Conservation (phyloP, 2,797 vertebrate species). For the Gila robusta region DNA sequence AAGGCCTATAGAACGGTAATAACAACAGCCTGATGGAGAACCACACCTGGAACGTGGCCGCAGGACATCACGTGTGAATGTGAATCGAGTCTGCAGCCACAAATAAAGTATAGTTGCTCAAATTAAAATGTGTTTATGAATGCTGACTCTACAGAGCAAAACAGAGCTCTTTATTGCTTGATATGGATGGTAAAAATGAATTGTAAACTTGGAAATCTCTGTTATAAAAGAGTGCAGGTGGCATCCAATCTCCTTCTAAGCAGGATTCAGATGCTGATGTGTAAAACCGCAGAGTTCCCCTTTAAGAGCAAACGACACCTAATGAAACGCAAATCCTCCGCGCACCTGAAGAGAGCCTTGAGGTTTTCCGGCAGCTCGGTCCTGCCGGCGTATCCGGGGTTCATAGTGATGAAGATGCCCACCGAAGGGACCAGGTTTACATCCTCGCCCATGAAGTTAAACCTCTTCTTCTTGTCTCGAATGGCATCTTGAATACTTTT, state of each 20-base stretch:
- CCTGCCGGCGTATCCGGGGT: constrained; percentile 94
- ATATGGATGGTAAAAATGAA: not conserved
- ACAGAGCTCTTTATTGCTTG: not conserved
- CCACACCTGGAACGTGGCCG: not conserved
- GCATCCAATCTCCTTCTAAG: not conserved
- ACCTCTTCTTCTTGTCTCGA: constrained; percentile 88
- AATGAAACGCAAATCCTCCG: not conserved
- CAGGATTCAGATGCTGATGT: not conserved
- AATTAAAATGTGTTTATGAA: not conserved
- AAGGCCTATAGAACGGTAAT: not conserved
- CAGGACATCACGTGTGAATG: not conserved
- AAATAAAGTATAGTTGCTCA: not conserved
- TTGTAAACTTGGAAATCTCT: not conserved
- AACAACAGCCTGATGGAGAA: not conserved
- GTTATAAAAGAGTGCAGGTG: not conserved
- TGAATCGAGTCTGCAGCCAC: not conserved
- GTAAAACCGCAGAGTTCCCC: not conserved
- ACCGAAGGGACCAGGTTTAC: constrained; percentile 90
- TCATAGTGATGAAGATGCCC: constrained; percentile 99
- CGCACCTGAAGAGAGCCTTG: constrained; percentile 95
- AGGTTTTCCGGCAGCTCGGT: constrained; percentile 97
- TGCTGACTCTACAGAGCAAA: not conserved
- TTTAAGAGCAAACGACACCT: not conserved
- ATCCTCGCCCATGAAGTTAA: constrained; percentile 94
- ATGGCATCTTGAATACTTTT: constrained; percentile 97